Evolutionary conservation across 2,888 invertebrate species (phyloP), one percentile per base, ranked within the genome.

Genomic region (Rhagophthalmus giganteus): DNA sequence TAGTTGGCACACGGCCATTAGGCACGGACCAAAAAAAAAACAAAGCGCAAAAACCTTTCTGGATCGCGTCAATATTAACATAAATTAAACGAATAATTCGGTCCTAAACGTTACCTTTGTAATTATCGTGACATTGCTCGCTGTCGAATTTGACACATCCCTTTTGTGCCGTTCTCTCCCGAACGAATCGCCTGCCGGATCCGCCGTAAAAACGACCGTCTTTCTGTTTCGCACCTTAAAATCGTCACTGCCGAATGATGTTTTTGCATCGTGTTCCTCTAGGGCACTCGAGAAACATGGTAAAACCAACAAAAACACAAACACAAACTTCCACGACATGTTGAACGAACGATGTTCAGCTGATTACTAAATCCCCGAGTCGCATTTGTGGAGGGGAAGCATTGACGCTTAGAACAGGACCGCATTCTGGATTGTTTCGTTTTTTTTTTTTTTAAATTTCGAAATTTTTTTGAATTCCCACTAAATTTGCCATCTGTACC

Each of bases 211-310:
- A 6, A 40, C 31, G 6, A 32, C 7, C 5, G 42, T 37, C 15
- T 27, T 42, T 33, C 1, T 15, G 4, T 12, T 20, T 20, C 47
- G 54, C 4, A 24, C 7, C 2, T 54, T 45, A 2, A 53, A 41
- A 27, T 12, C 14, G 24, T 9, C 15, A 12, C 49, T 53, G 3
- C 62, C 62, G 31, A 59, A 57, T 48, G 66, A 39, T 2, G 64
- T 65, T 50, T 59, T 59, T 55, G 55, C 42, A 26, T 60, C 57
- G 37, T 52, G 42, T 24, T 62, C 56, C 13, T 57, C 61, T 37
- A 52, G 54, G 10, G 55, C 54, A 40, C 55, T 56, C 46, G 57
- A 52, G 35, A 62, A 60, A 59, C 54, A 61, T 6, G 55, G 46
- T 27, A 50, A 52, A 49, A 63, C 54, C 34, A 63, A 46, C 33